Conservation (phyloP, 2,113 vertebrate genomes). For the Micronycteris hirsuta region DNA sequence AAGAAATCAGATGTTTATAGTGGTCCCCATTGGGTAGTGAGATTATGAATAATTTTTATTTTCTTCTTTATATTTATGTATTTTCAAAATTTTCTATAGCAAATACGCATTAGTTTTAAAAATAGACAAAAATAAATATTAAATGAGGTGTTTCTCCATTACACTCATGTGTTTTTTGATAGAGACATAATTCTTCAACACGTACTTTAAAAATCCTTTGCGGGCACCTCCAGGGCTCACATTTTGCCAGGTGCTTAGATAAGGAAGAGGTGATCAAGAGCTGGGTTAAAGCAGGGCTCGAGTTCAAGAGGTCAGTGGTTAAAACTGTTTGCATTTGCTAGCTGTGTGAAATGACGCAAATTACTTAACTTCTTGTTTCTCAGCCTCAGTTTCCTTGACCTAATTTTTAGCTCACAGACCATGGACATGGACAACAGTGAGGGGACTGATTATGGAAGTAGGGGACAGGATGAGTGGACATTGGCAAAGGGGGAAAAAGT, state of each 20-base stretch:
- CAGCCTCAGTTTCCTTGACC: not conserved
- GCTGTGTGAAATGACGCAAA: not conserved
- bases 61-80: not conserved
- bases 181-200: not conserved
- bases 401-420: not conserved
- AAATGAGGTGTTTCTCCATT: not conserved
- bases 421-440: no score
- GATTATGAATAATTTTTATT: not conserved
- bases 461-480: no score
- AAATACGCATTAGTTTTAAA: not conserved
- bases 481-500: no score
- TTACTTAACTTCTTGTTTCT: not conserved
- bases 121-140: not conserved
- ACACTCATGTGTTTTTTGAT: not conserved
- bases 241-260: not conserved
- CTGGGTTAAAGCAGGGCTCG: not conserved
- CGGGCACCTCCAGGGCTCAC: not conserved
- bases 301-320: not conserved
- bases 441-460: no score
- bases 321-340: not conserved
- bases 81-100: not conserved
- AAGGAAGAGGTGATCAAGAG: not conserved
- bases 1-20: not conserved
- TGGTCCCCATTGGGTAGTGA: not conserved
- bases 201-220: not conserved